phyloP scores from a whole-genome alignment of 2,113 vertebrate genomes.

The Xenopus tropicalis region DNA sequence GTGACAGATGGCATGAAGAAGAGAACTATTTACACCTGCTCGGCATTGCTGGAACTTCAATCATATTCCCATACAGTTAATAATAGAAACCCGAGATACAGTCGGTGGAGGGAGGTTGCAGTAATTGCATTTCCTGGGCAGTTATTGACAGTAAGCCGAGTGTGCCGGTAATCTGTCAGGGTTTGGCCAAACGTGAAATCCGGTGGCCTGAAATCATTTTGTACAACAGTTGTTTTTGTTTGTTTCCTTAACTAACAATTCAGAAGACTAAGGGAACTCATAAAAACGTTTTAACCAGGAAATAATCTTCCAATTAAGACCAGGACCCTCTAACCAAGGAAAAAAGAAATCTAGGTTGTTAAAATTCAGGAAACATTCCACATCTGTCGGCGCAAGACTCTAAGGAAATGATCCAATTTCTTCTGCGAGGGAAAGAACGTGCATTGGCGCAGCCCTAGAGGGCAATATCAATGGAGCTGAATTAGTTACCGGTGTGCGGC shows the following conservation, averaged over 20 bases:
- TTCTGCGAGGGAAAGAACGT: background rate
- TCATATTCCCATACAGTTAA: too few species aligned
- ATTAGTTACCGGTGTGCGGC: too few species aligned
- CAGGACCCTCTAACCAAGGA: background rate
- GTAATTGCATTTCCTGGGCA: too few species aligned
- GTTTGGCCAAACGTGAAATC: conserved; percentile 5
- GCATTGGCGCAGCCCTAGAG: too few species aligned
- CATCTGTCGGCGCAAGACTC: background rate
- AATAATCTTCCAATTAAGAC: background rate
- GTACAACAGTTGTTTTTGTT: background rate
- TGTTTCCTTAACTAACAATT: too few species aligned
- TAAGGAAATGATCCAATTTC: background rate
- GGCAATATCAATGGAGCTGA: too few species aligned
- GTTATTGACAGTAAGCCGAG: background rate
- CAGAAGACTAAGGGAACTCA: too few species aligned
- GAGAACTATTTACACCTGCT: too few species aligned
- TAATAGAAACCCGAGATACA: too few species aligned
- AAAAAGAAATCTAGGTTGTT: background rate
- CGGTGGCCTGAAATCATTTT: conserved; percentile 6
- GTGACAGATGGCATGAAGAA: too few species aligned
- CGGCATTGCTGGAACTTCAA: too few species aligned
- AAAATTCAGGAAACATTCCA: background rate
- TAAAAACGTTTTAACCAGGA: background rate
- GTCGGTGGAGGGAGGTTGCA: too few species aligned
- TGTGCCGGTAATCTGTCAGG: background rate